Evolutionary conservation across 2,113 vertebrate species (phyloP).

Genomic region (Drymodes brunneopygia): DNA sequence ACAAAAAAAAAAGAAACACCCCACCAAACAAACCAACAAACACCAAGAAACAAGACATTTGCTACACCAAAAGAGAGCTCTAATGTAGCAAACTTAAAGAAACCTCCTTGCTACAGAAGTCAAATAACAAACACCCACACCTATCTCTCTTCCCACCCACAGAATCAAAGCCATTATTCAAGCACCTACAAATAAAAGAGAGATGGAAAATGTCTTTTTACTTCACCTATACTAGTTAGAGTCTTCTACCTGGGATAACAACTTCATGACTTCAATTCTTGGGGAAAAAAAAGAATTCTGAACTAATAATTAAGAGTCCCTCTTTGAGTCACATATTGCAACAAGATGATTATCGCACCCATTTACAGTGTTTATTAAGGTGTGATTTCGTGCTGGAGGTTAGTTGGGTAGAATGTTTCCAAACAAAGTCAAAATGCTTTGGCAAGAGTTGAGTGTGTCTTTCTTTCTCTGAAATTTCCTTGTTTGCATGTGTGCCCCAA

Average conservation of each 20-base stretch:
- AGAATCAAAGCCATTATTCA: not conserved
- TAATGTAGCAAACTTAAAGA: not conserved
- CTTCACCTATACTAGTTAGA: not conserved
- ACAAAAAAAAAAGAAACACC: accelerated
- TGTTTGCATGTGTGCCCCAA: not conserved
- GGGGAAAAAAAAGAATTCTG: not conserved
- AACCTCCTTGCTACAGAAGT: not conserved
- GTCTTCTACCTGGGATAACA: not conserved
- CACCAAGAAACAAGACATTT: not conserved
- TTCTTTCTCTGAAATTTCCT: not conserved
- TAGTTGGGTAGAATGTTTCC: not conserved
- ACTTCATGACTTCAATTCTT: not conserved
- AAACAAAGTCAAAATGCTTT: not conserved
- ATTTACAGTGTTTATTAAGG: not conserved
- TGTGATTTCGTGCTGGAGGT: not conserved
- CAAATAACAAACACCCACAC: accelerated
- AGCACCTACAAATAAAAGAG: not conserved
- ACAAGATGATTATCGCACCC: not conserved
- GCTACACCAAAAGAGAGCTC: not conserved
- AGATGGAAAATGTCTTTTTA: not conserved
- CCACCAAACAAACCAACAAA: not conserved
- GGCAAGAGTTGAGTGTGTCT: not conserved
- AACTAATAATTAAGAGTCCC: not conserved
- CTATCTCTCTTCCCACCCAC: not conserved
- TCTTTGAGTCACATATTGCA: not conserved